phyloP scores from a whole-genome alignment of 1,140 invertebrate species.

The Drosophila repletoides region DNA sequence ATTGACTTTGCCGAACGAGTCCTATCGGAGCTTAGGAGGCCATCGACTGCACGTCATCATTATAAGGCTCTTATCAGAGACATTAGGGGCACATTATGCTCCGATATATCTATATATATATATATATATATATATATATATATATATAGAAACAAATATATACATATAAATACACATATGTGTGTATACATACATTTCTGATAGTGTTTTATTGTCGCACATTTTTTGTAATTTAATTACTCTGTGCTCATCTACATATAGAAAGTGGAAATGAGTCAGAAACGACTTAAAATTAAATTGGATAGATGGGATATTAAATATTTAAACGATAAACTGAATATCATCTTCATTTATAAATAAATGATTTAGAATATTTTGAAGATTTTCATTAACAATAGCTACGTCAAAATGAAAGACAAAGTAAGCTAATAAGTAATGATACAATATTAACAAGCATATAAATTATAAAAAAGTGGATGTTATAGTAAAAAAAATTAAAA shows the following conservation, averaged over 20 bases:
- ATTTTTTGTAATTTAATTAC: slow-evolving; percentile 60
- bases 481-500: too few species aligned
- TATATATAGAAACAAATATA: neutral
- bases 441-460: too few species aligned
- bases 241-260: slow-evolving; percentile 2
- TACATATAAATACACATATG: neutral
- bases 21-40: slow-evolving; percentile 8
- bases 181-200: neutral
- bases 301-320: too few species aligned
- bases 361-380: too few species aligned
- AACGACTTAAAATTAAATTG: neutral
- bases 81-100: slow-evolving; percentile 62
- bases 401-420: too few species aligned
- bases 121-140: neutral
- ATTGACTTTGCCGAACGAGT: slow-evolving; percentile 48
- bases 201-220: neutral
- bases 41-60: slow-evolving; percentile 52
- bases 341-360: too few species aligned
- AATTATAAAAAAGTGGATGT: too few species aligned
- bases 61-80: slow-evolving; percentile 73
- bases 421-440: too few species aligned
- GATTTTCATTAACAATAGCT: too few species aligned
- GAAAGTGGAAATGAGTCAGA: neutral
- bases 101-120: slow-evolving; percentile 27
- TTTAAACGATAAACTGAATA: neutral